Evolutionary conservation across 2,888 invertebrate genomes (phyloP).

Genomic region (Deilephila elpenor): DNA sequence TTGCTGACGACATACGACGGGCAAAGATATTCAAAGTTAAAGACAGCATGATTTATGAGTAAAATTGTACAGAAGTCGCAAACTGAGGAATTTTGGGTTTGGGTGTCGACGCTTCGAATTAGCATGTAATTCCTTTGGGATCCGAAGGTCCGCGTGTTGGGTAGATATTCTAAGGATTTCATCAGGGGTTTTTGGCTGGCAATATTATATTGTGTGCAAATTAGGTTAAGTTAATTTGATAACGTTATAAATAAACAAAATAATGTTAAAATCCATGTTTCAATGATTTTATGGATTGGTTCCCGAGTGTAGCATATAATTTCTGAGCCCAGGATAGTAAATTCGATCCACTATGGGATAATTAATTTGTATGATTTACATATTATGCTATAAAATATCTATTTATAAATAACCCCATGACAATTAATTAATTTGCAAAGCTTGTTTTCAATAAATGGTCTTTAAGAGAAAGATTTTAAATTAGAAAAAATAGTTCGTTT

Average conservation of each 20-base stretch:
- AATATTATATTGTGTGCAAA: neutral
- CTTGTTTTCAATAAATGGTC: too few relatives aligned
- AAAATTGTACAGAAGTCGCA: conserved; percentile 13
- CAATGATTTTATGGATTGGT: neutral
- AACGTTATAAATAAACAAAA: neutral
- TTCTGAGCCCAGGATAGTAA: too few relatives aligned
- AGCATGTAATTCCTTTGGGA: neutral
- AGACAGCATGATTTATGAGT: conserved; percentile 24
- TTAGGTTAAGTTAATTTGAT: neutral
- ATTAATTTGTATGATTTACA: too few relatives aligned
- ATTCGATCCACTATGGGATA: too few relatives aligned
- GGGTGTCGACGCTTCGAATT: conserved; percentile 18
- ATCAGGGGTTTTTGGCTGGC: neutral
- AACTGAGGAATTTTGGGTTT: conserved; percentile 19
- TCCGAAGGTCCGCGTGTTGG: neutral
- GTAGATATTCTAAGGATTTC: neutral
- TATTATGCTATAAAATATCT: too few relatives aligned
- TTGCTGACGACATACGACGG: conserved; percentile 26
- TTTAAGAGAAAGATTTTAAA: too few relatives aligned
- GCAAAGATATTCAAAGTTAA: conserved; percentile 22
- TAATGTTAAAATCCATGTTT: neutral
- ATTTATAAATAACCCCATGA: too few relatives aligned
- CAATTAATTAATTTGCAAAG: too few relatives aligned
- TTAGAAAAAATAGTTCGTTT: too few relatives aligned
- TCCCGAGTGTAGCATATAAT: too few relatives aligned